phyloP scores from a whole-genome alignment of 2,797 vertebrate genomes.

The Ctenochaetus hawaiiensis region DNA sequence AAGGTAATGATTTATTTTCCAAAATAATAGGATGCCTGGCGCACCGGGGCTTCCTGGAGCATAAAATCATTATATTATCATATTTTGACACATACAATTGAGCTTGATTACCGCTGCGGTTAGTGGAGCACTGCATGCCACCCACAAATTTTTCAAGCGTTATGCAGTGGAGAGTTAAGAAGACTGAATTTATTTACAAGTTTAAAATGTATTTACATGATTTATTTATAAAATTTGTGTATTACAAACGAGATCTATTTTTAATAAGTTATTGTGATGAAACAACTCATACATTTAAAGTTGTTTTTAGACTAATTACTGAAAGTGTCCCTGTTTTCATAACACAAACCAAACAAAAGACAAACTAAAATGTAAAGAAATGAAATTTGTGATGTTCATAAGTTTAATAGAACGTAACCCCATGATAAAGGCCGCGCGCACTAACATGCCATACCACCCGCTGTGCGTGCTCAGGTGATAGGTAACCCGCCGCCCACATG shows the following conservation, averaged over 20 bases:
- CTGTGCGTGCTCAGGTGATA: constrained; percentile 36
- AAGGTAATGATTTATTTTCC: neutral
- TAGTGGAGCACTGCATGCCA: too few relatives aligned
- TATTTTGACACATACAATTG: neutral
- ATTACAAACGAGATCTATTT: neutral
- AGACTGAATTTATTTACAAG: too few relatives aligned
- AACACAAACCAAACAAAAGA: accelerated
- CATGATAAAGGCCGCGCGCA: neutral
- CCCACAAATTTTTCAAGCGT: too few relatives aligned
- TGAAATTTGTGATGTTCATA: accelerated
- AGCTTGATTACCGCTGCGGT: neutral
- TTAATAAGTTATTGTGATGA: neutral
- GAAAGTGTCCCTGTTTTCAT: too few relatives aligned
- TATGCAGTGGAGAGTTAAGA: too few relatives aligned
- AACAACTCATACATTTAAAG: neutral
- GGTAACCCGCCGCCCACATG: constrained; percentile 1
- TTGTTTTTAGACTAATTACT: neutral
- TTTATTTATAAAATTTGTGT: too few relatives aligned
- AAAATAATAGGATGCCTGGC: too few relatives aligned
- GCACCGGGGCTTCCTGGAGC: neutral
- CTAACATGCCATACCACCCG: neutral
- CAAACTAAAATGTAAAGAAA: neutral
- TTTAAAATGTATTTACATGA: too few relatives aligned
- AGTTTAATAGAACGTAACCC: neutral
- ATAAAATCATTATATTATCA: too few relatives aligned